Conservation (phyloP, 2,888 invertebrate species). For the Heliconius hortense region DNA sequence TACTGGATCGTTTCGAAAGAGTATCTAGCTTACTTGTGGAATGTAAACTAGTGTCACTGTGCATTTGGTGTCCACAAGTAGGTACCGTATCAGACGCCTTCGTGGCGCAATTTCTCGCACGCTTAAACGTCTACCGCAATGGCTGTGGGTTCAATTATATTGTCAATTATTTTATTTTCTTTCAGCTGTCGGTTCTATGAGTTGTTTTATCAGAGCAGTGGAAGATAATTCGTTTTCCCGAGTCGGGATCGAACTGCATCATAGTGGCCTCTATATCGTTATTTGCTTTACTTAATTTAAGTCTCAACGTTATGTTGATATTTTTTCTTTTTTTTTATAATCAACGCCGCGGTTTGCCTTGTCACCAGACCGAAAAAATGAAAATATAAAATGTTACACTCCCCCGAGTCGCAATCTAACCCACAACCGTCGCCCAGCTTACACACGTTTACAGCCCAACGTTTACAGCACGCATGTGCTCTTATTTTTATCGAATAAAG, state of each 20-base stretch:
- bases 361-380: no score
- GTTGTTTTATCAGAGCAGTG: neutral
- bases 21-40: constrained; percentile 25
- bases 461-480: no score
- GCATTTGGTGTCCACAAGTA: constrained; percentile 4
- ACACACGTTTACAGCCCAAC: no score
- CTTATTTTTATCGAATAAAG: no score
- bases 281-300: neutral
- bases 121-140: no score
- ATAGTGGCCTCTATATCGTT: no score
- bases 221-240: neutral
- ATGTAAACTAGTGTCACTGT: constrained; percentile 28
- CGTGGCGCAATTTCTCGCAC: neutral
- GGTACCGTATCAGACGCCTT: constrained; percentile 1
- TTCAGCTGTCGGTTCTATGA: neutral
- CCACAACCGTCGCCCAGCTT: no score
- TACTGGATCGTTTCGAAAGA: constrained; percentile 38
- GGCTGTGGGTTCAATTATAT: constrained; percentile 1
- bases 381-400: no score
- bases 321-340: no score
- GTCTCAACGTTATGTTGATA: neutral
- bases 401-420: no score
- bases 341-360: no score
- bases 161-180: neutral
- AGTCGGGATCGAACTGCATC: no score